These are phyloP conservation scores for Leguminivora glycinivorella DNA, from an alignment of 1,140 invertebrate species.

Conservation along the genomic window DNA sequence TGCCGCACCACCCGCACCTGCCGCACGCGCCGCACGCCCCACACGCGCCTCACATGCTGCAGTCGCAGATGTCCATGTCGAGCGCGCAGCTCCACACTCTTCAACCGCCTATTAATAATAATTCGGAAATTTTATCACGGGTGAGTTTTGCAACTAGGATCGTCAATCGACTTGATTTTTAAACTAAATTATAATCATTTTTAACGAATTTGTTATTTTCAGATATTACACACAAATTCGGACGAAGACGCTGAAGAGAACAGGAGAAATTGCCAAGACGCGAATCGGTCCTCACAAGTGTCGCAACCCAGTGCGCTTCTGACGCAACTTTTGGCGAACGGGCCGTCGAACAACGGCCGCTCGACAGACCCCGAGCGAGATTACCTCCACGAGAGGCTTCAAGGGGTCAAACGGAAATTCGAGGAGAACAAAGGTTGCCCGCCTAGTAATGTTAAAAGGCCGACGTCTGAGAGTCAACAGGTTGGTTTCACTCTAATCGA, in stretches of 20 bases:
- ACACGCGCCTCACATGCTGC: conserved; percentile 43
- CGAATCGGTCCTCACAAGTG: conserved; percentile 67
- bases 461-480: conserved; percentile 83
- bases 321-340: conserved; percentile 86
- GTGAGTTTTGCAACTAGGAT: conserved; percentile 38
- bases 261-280: conserved; percentile 55
- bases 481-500: conserved; percentile 64
- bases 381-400: conserved; percentile 76
- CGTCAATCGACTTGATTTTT: conserved; percentile 3
- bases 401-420: conserved; percentile 81
- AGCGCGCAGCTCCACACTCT: conserved; percentile 42
- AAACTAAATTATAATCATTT: conserved; percentile 27
- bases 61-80: conserved; percentile 47
- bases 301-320: conserved; percentile 88
- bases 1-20: conserved; percentile 47
- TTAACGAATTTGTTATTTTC: conserved; percentile 45
- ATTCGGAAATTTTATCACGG: conserved; percentile 57
- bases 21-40: conserved; percentile 50
- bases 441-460: conserved; percentile 76
- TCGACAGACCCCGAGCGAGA: conserved; percentile 64
- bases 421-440: conserved; percentile 75
- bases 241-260: conserved; percentile 87
- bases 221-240: conserved; percentile 92
- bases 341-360: conserved; percentile 57
- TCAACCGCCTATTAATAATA: conserved; percentile 52